Evolutionary conservation across 2,113 vertebrate species (phyloP).

Genomic region (Castor canadensis): DNA sequence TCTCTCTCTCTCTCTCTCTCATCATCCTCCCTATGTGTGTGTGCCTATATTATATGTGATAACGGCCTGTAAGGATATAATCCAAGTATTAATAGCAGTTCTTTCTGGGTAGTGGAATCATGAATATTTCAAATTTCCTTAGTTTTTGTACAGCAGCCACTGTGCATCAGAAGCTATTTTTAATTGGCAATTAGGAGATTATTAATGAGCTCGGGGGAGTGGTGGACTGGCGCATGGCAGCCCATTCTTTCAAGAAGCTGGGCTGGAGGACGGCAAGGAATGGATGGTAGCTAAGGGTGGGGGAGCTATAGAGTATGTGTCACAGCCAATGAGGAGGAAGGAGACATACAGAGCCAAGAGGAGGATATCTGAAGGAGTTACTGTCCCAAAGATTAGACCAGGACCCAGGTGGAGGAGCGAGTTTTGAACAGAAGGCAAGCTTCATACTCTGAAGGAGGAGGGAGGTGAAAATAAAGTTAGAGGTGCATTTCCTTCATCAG

Average conservation of each 20-base stretch:
- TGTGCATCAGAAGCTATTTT: conserved; percentile 44
- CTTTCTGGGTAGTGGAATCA: conserved; percentile 29
- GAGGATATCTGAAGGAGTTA: not conserved
- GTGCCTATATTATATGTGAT: not conserved
- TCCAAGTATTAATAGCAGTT: not conserved
- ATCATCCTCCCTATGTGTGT: not conserved
- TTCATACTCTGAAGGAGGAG: not conserved
- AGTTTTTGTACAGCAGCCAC: conserved; percentile 31
- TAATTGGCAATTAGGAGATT: conserved; percentile 67
- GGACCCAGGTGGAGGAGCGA: not conserved
- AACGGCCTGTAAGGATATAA: not conserved
- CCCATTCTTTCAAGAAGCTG: not conserved
- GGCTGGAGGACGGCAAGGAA: conserved; percentile 1
- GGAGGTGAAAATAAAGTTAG: not conserved
- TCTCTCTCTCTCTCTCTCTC: not conserved
- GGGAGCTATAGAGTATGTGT: not conserved
- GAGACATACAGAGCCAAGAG: not conserved
- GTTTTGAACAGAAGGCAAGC: not conserved
- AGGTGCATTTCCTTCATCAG: not conserved
- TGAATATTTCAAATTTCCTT: conserved; percentile 52
- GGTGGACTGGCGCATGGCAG: not conserved
- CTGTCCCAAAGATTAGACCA: not conserved
- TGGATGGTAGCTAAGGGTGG: not conserved
- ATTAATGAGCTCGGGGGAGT: not conserved
- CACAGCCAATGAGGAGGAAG: not conserved